Percentiles rank a stretch among this genome's conserved stretches.
These are phyloP conservation scores for Pinctada fucata DNA, from an alignment of 2,888 invertebrate species.

Conservation along the genomic window DNA sequence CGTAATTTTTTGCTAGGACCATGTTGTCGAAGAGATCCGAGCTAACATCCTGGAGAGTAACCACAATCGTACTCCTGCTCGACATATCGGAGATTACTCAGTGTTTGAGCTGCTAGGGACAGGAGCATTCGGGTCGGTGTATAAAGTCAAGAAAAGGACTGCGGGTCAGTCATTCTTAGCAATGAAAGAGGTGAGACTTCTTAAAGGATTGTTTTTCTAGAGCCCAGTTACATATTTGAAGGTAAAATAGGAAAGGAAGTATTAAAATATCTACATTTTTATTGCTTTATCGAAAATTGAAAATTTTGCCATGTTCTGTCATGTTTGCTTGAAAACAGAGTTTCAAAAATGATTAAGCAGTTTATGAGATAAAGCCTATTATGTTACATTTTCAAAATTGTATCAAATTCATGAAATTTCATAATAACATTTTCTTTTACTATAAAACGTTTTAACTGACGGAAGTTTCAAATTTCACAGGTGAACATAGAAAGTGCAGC, in stretches of 20 bases:
- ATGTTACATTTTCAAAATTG: too few relatives aligned
- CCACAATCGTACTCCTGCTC: slow-evolving; percentile 70
- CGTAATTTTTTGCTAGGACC: slow-evolving; percentile 52
- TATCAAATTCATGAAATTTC: too few relatives aligned
- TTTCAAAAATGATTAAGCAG: too few relatives aligned
- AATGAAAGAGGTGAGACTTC: slow-evolving; percentile 76
- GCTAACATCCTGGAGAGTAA: slow-evolving; percentile 70
- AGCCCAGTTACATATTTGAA: neutral
- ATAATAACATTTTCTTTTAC: too few relatives aligned
- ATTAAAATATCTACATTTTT: too few relatives aligned
- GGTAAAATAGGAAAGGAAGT: neutral
- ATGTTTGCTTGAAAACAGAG: too few relatives aligned
- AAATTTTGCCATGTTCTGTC: too few relatives aligned
- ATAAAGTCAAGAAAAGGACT: slow-evolving; percentile 75
- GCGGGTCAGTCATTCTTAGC: slow-evolving; percentile 75
- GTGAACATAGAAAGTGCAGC: slow-evolving; percentile 69
- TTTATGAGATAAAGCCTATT: too few relatives aligned
- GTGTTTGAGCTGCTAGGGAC: slow-evolving; percentile 77
- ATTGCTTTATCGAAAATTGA: too few relatives aligned
- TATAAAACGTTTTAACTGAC: too few relatives aligned
- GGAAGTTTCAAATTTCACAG: slow-evolving; percentile 45
- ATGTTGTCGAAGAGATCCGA: slow-evolving; percentile 66
- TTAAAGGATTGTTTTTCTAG: neutral
- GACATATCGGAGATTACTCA: slow-evolving; percentile 76
- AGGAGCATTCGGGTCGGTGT: slow-evolving; percentile 79